Evolutionary conservation across 2,888 invertebrate genomes (phyloP).

Genomic region (Lycocerus yunnanus): DNA sequence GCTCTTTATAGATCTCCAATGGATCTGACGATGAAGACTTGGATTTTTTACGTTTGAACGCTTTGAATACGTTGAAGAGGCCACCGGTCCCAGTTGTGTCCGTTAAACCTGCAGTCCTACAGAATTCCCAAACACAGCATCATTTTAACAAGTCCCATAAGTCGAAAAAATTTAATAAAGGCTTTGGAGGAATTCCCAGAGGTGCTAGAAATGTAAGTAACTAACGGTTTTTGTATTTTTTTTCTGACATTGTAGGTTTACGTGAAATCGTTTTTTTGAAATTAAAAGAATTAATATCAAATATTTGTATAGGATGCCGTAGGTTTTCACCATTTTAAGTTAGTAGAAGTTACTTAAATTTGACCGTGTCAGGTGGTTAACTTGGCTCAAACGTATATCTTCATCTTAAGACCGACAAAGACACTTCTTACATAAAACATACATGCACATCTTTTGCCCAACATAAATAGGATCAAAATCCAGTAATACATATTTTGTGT

Average conservation of each 20-base stretch:
- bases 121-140: not conserved
- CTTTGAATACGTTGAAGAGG: conserved; percentile 55
- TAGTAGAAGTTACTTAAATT: not conserved
- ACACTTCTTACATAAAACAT: too few species aligned
- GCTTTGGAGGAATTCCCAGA: conserved; percentile 29
- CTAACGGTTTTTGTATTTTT: not conserved
- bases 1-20: conserved; percentile 38
- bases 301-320: too few species aligned
- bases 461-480: too few species aligned
- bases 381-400: too few species aligned
- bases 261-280: not conserved
- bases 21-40: conserved; percentile 59
- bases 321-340: not conserved
- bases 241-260: not conserved
- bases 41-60: conserved; percentile 58
- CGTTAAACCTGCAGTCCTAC: not conserved
- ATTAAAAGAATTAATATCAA: too few species aligned
- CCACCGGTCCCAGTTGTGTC: conserved; percentile 7
- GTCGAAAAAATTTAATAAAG: conserved; percentile 19
- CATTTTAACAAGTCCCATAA: not conserved
- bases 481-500: too few species aligned
- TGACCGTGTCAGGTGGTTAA: too few species aligned
- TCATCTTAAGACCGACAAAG: too few species aligned
- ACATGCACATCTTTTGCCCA: too few species aligned
- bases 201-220: conserved; percentile 39